These are phyloP conservation scores for Pteronura brasiliensis DNA, from an alignment of 2,113 vertebrate genomes.

Conservation along the genomic window DNA sequence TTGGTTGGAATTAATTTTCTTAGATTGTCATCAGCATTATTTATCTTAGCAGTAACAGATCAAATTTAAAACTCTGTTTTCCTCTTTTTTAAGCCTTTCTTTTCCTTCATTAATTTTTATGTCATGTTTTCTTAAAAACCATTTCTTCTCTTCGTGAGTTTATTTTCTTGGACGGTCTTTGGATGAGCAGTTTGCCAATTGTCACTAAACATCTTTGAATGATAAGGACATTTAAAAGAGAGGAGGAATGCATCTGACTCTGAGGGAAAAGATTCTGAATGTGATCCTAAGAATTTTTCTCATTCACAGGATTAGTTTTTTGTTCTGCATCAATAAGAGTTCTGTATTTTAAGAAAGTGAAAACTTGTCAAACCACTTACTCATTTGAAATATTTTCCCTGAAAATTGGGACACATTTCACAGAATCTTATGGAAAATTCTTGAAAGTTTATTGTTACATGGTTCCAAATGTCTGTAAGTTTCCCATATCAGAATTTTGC, in stretches of 20 bases:
- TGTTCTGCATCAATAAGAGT: neutral
- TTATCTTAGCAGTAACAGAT: neutral
- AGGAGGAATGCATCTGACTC: neutral
- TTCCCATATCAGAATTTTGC: conserved; percentile 41
- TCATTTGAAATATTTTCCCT: neutral
- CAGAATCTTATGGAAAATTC: conserved; percentile 23
- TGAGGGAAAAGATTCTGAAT: neutral
- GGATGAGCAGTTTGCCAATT: neutral
- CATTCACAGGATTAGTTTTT: conserved; percentile 18
- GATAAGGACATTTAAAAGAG: neutral
- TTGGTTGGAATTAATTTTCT: neutral
- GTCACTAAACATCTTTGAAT: conserved; percentile 6
- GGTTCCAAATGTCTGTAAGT: neutral
- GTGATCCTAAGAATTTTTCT: neutral
- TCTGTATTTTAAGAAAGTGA: conserved; percentile 19
- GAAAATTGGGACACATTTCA: conserved; percentile 14
- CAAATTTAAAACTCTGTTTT: neutral
- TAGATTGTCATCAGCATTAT: neutral
- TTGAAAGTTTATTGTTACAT: neutral
- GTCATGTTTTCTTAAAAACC: neutral
- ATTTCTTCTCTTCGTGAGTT: neutral
- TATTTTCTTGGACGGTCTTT: conserved; percentile 4
- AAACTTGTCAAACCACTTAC: conserved; percentile 20
- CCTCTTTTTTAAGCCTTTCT: neutral
- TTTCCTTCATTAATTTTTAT: neutral